These are phyloP conservation scores for Operophtera brumata DNA, from an alignment of 2,888 invertebrate species.

Conservation along the genomic window DNA sequence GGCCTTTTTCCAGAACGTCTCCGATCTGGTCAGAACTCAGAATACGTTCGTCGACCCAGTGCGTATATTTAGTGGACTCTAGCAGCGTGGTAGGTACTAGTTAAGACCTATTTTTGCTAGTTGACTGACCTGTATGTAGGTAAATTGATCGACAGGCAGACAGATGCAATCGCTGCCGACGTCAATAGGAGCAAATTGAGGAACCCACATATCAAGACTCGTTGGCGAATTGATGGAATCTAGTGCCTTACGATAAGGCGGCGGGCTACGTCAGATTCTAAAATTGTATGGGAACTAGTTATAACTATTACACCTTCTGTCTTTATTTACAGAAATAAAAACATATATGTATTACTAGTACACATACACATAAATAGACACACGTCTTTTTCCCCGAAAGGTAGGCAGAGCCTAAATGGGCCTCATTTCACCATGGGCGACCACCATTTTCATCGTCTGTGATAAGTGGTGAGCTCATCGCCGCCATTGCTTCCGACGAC, in stretches of 20 bases:
- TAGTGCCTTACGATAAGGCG: slow-evolving; percentile 51
- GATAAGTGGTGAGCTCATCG: too few relatives aligned
- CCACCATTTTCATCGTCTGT: too few relatives aligned
- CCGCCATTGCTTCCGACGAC: too few relatives aligned
- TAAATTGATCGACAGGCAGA: slow-evolving; percentile 65
- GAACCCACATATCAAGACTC: slow-evolving; percentile 67
- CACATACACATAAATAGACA: too few relatives aligned
- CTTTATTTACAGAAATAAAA: too few relatives aligned
- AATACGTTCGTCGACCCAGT: too few relatives aligned
- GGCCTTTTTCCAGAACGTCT: too few relatives aligned
- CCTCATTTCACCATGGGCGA: too few relatives aligned
- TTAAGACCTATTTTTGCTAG: slow-evolving; percentile 34
- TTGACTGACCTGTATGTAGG: slow-evolving; percentile 66
- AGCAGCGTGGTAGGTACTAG: slow-evolving; percentile 8
- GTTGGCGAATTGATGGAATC: slow-evolving; percentile 68
- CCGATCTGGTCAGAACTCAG: too few relatives aligned
- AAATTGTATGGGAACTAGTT: slow-evolving; percentile 6
- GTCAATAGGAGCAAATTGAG: slow-evolving; percentile 67
- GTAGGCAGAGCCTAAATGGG: too few relatives aligned
- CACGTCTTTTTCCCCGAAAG: too few relatives aligned
- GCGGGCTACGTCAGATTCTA: slow-evolving; percentile 29
- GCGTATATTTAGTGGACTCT: background rate
- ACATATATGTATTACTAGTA: too few relatives aligned
- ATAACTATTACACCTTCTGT: background rate
- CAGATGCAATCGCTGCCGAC: slow-evolving; percentile 54